A percentile compares a stretch with the other conserved stretches of the same genome.
Evolutionary conservation across 2,888 invertebrate genomes (phyloP).

Genomic region (Plebejus anna): DNA sequence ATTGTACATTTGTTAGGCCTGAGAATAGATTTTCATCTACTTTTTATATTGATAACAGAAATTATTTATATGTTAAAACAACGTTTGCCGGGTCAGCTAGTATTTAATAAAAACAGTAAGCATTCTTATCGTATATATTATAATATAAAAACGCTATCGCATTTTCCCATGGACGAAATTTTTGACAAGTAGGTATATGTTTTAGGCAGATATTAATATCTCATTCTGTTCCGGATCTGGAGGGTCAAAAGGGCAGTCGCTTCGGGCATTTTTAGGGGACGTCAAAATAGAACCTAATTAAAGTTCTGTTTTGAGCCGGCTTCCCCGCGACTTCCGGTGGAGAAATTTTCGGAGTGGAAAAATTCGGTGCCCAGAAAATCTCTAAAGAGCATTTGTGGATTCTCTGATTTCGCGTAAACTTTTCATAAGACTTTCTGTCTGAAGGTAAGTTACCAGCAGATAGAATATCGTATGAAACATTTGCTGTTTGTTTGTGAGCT

Average conservation of each 20-base stretch:
- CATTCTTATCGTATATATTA: not conserved
- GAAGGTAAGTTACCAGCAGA: too few relatives aligned
- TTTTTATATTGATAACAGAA: too few relatives aligned
- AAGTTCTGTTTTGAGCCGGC: not conserved
- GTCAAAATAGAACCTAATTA: slow-evolving; percentile 13
- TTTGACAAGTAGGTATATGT: not conserved
- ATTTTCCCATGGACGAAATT: not conserved
- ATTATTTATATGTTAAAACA: too few relatives aligned
- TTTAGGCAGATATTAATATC: slow-evolving; percentile 2
- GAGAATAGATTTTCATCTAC: too few relatives aligned
- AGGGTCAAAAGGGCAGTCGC: slow-evolving; percentile 22
- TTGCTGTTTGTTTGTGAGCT: too few relatives aligned
- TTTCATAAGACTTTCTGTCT: not conserved
- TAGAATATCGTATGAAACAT: too few relatives aligned
- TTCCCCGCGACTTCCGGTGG: not conserved
- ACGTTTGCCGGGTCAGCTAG: too few relatives aligned
- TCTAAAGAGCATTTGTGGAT: not conserved
- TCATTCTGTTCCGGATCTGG: slow-evolving; percentile 26
- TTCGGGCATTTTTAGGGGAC: slow-evolving; percentile 7
- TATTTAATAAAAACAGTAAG: too few relatives aligned
- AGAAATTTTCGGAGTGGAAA: not conserved
- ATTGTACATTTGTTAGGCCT: too few relatives aligned
- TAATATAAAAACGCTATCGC: not conserved
- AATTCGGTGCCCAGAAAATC: not conserved
- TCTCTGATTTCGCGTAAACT: too few relatives aligned